Percentiles rank a stretch among this genome's conserved stretches.
Conservation (phyloP, 1,140 invertebrate genomes). For the Apolygus lucorum region DNA sequence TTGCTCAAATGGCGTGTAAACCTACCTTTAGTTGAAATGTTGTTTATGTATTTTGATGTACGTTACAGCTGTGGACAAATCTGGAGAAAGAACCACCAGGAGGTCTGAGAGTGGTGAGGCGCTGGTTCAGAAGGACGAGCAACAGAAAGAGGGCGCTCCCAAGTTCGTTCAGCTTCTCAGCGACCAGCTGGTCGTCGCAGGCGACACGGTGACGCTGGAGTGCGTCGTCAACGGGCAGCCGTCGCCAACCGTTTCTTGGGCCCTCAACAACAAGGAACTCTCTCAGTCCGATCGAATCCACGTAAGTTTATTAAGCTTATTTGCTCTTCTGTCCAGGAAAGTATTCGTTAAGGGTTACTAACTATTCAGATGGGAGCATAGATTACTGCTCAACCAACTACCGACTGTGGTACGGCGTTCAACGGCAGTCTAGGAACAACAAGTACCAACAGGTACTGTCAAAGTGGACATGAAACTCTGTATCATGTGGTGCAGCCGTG, state of each 20-base stretch:
- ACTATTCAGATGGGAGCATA: too few relatives aligned
- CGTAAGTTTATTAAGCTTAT: slow-evolving; percentile 37
- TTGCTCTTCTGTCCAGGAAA: too few relatives aligned
- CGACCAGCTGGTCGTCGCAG: slow-evolving; percentile 55
- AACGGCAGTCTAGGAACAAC: too few relatives aligned
- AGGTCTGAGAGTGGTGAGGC: not conserved
- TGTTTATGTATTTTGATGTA: too few relatives aligned
- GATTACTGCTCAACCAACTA: too few relatives aligned
- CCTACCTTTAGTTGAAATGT: too few relatives aligned
- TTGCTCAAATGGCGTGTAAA: too few relatives aligned
- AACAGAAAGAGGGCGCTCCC: slow-evolving; percentile 38
- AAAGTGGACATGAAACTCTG: too few relatives aligned
- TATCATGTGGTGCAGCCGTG: too few relatives aligned
- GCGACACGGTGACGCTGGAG: slow-evolving; percentile 62
- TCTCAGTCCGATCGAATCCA: slow-evolving; percentile 44
- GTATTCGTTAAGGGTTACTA: too few relatives aligned
- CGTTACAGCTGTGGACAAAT: not conserved
- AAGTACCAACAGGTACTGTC: too few relatives aligned
- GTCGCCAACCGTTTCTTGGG: slow-evolving; percentile 60
- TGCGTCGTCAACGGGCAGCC: slow-evolving; percentile 62
- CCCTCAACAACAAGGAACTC: slow-evolving; percentile 57
- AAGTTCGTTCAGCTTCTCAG: slow-evolving; percentile 60
- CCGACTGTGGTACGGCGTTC: too few relatives aligned
- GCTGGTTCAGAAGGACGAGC: not conserved
- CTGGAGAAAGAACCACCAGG: not conserved